phyloP scores from a whole-genome alignment of 2,888 invertebrate species.

The Lypha dubia region DNA sequence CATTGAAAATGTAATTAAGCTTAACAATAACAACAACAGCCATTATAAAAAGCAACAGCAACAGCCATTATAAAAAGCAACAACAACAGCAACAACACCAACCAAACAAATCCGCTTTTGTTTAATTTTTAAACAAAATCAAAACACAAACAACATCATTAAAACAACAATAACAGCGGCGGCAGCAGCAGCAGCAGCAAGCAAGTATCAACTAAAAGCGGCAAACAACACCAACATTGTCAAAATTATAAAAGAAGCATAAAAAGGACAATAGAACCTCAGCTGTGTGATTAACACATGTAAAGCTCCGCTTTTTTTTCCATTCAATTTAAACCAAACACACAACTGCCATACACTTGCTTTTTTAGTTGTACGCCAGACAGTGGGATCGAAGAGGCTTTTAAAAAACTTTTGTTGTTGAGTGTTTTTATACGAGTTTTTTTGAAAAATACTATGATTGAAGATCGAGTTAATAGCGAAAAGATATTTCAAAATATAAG shows the following conservation, averaged over 20 bases:
- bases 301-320: conserved; percentile 61
- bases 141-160: conserved; percentile 71
- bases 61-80: conserved; percentile 20
- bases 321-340: conserved; percentile 18
- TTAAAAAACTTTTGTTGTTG: too few relatives aligned
- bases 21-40: conserved; percentile 62
- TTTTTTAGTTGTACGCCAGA: not conserved
- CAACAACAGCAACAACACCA: not conserved
- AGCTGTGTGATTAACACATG: conserved; percentile 73
- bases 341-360: conserved; percentile 40
- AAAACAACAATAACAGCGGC: conserved; percentile 66
- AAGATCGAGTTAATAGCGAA: too few relatives aligned
- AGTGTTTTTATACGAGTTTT: not conserved
- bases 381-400: not conserved
- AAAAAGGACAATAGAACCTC: conserved; percentile 69
- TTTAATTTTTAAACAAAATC: conserved; percentile 64
- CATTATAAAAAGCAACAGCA: conserved; percentile 11
- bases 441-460: not conserved
- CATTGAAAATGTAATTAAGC: conserved; percentile 71
- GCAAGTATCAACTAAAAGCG: conserved; percentile 57
- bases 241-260: conserved; percentile 45
- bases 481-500: too few relatives aligned
- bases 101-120: conserved; percentile 53
- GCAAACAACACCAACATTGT: conserved; percentile 56
- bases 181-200: conserved; percentile 20